Evolutionary conservation across 2,113 vertebrate species (phyloP), one percentile per base, ranked within the genome.

Genomic region (Coracopsis vasa): DNA sequence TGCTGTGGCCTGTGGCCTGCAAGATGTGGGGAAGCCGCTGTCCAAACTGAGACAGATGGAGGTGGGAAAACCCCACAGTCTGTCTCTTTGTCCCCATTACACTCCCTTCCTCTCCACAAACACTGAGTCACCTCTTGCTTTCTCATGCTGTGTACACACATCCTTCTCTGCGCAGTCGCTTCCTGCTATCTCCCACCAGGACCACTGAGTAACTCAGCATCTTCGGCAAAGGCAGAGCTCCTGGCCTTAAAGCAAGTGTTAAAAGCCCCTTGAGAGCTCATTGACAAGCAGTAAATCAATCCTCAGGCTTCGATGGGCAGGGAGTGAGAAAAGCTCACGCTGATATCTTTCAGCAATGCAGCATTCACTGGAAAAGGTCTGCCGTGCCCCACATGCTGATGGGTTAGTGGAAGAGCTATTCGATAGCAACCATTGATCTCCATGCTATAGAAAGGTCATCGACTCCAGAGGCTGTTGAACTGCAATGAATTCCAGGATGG

Each of bases 211-310:
- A 61, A 61, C 51, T 84, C 79, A 80, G 75, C 69, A 50, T 72
- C 74, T 84, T 70, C 1, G 4, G 66, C 42, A 58, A 62, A 73
- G 74, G 67, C 87, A 60, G 86, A 90, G 80, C 69, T 86, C 58
- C 60, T 21, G 69, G 37, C 9, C 39, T 89, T 89, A 56, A 72
- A 92, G 83, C 37, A 69, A 74, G 53, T 23, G 23, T 67, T 86
- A 94, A 94, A 78, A 94, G 86, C 73, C 88, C 94, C 77, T 87
- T 10, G 75, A 96, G 79, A 96, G 65, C 73, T 95, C 80, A 44
- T 6, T 16, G 92, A 92, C 80, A 94, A 85, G 31, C 66, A 31
- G 86, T 77, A 88, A 39, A 89, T 94, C 91, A 75, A 33, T 42
- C 31, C 79, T 39, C 41, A 4, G 61, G 42, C 86, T 86, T 56